Evolutionary conservation across 64 coral and sea anemone genomes (phyloP), one percentile per base, ranked within the genome.

Genomic region (Pocillopora damicornis): DNA sequence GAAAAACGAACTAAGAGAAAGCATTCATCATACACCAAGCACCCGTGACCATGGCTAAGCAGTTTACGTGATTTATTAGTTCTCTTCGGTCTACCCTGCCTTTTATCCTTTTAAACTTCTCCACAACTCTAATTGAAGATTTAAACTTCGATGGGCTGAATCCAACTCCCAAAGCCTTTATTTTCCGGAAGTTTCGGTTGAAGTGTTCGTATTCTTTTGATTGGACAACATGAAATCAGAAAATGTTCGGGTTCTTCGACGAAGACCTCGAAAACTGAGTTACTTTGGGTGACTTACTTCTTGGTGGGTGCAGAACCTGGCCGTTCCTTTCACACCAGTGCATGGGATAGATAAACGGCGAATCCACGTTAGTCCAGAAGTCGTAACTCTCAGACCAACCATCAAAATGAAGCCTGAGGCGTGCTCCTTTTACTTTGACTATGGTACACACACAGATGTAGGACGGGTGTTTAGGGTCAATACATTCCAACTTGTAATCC

Each of bases 341-440:
- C 72, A 98, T 93, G 25, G 96, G 96, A 25, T 90, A 98, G 80
- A 98, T 98, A 12, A 95, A 91, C 1, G 93, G 93, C 14, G 96
- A 98, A 88, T 98, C 93, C 58, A 83, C 88, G 61, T 98, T 98
- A 25, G 96, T 94, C 96, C 96, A 98, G 77, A 98, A 98, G 67
- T 98, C 96, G 69, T 98, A 98, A 76, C 96, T 98, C 84, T 98
- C 96, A 25, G 96, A 98, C 96, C 96, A 98, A 15, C 96, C 96
- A 68, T 98, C 96, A 72, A 98, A 98, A 75, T 98, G 96, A 23
- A 98, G 42, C 38, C 96, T 89, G 38, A 98, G 79, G 9, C 93
- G 83, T 16, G 90, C 91, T 45, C 97, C 97, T 68, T 94, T 99
- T 0, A 99, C 93, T 22, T 91, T 90, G 1, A 95, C 97, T 3